Evolutionary conservation across 2,888 invertebrate genomes (phyloP), one percentile per base, ranked within the genome.

Genomic region (Dioctria linearis): DNA sequence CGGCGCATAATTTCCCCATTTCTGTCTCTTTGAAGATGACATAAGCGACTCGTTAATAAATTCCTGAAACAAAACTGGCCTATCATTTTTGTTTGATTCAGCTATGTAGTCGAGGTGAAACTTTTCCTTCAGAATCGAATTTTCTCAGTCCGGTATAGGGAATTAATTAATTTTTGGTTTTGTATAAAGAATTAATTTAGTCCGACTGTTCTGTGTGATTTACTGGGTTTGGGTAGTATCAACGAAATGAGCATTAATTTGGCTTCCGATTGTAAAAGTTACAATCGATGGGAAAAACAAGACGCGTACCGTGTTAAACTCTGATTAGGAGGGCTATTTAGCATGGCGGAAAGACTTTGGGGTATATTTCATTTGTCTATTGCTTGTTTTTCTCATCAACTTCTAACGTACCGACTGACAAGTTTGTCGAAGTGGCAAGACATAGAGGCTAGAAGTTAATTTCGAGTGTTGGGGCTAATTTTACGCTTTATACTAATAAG

Each of bases 271-370:
- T 75, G 73, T 59, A 57, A 49, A 13, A 42, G 73, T 46, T 59
- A 75, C 73, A 75, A 75, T 75, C 73, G 59, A 75, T 75, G 73
- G 59, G 73, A 75, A 75, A n/a, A 75, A 75, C 73, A 75, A 75
- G 59, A 59, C 73, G 59, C 59, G 73, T 40, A n/a, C 73, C 59
- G 73, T 73, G 73, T 75, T 75, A 75, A 75, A 59, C 40, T 42
- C 73, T 75, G 73, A 75, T 75, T 75, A 75, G 73, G 54, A n/a
- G 25, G 43, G 73, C 73, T 43, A 59, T 75, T 75, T 75, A 75
- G 73, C 73, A 59, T 75, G 73, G 42, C 8, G 73, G 42, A 46
- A 42, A 57, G 42, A 59, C 49, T 75, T 43, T 42, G 59, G 59
- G 73, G 42, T 42, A 75, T 75, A 75, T 75, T 75, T 75, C 49